Base-by-base conservation (phyloP, 2,113 vertebrate species). In the Bufo bufo region DNA sequence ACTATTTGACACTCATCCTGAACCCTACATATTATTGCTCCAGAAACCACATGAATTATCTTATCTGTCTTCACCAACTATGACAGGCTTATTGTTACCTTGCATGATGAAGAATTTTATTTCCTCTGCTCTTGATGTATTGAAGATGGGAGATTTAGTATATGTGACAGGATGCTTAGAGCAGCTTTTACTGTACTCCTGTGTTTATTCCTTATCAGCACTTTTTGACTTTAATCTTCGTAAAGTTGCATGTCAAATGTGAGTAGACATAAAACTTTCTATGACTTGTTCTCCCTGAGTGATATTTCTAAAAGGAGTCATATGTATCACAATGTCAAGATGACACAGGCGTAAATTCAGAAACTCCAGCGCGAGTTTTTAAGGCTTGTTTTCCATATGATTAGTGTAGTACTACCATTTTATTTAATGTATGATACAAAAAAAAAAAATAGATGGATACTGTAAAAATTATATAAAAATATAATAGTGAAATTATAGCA, bases 151-250 rank as follows among this genome's bases (percentile, higher is more conserved):
- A 88, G 80, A 84, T 88, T 84, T 83, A 82, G 43, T 83, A 47
- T 84, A 88, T 88, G 77, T 88, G 87, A 88, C 87, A 88, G 87
- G 65, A 88, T 84, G 87, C 87, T 88, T 83, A 77, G 80, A 88
- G 58, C 80, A 88, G 87, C 87, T 77, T 74, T 88, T 88, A 84
- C 71, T 33, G 5, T 8, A 49, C 71, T 88, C 49, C 65, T 84
- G 45, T 47, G 58, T 87, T 54, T 83, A 71, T 83, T 84, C 56
- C 52, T 52, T 77, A 88, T 88, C 87, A 88, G 87, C 87, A 77
- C 17, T 84, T 84, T 88, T 88, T 65, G n/a, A 58, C 56, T 83
- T 88, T 88, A 17, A 63, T 88, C 71, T 77, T 77, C 6, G 33
- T 58, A 77, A 77, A 49, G 69, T 45, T 88, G 58, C 59, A 82